These are phyloP conservation scores for Pandemis corylana DNA, from an alignment of 2,888 invertebrate species.

Conservation along the genomic window DNA sequence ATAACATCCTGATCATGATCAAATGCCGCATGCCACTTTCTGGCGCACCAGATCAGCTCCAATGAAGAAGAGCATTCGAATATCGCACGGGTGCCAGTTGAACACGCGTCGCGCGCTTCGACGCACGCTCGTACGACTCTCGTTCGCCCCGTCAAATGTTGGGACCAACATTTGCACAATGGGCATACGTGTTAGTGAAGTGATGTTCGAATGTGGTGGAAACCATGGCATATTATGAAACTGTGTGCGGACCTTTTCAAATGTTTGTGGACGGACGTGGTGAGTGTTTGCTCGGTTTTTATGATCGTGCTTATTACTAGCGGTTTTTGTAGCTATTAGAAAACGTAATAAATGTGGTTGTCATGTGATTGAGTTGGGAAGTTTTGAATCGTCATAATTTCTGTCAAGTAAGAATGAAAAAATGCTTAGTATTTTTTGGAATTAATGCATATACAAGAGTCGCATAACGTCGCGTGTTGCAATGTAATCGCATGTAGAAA, in stretches of 20 bases:
- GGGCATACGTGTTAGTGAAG: constrained; percentile 67
- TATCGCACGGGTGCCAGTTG: constrained; percentile 66
- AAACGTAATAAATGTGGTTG: neutral
- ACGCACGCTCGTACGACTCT: constrained; percentile 70
- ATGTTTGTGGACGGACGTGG: constrained; percentile 82
- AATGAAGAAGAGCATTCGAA: constrained; percentile 62
- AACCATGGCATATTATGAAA: constrained; percentile 67
- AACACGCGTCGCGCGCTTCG: constrained; percentile 53
- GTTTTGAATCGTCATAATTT: neutral
- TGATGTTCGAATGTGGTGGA: constrained; percentile 69
- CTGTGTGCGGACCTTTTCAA: constrained; percentile 65
- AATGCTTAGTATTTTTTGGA: neutral
- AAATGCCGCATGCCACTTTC: neutral
- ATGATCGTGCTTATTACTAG: neutral
- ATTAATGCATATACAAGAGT: constrained; percentile 34
- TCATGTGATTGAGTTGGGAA: neutral
- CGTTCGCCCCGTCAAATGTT: constrained; percentile 63
- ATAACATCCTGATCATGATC: neutral
- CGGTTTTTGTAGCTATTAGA: neutral
- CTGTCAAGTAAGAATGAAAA: neutral
- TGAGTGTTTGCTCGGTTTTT: constrained; percentile 55
- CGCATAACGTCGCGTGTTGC: constrained; percentile 52
- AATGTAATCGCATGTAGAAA: constrained; percentile 54
- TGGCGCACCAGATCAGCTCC: constrained; percentile 39
- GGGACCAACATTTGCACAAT: constrained; percentile 66